Evolutionary conservation across 2,888 invertebrate genomes (phyloP), one percentile per base, ranked within the genome.

Genomic region (Yponomeuta plumbellus): DNA sequence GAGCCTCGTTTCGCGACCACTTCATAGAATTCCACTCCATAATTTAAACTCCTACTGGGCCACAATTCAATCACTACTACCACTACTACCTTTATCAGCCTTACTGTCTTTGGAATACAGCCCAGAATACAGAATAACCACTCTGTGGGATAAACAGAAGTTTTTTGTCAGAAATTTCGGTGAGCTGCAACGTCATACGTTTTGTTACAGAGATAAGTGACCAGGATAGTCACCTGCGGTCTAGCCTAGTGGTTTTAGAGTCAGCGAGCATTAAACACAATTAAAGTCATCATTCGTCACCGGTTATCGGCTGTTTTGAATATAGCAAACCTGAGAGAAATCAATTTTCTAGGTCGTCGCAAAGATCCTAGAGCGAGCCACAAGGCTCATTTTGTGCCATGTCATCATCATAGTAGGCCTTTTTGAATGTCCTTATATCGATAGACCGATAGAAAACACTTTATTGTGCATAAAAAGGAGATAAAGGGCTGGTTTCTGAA

Each of bases 201-300:
- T 34, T 34, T 34, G 5, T 8, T 34, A 34, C 8, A 34, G 34
- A 34, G 34, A 34, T 10, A 34, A 10, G 17, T 52, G 44, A 17
- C 44, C 17, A 52, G 44, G 17, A 52, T 1, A 17, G 44, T 52
- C 44, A 5, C 17, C 5, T 52, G 17, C 5, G 44, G 44, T 52
- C 44, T 4, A 1, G 4, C 44, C 13, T 17, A 52, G 44, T 52
- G 44, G 44, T 52, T 52, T 52, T 4, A 13, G 44, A 68, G 61
- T 69, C 67, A 71, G 68, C 68, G 69, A 69, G 74, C 74, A 78
- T 83, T 83, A 80, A 77, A 72, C 71, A 74, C 77, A 72, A 79
- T 83, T 76, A 81, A 75, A 73, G 81, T 77, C 77, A 67, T 72
- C 78, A 72, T 81, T 79, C 78, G 76, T 81, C 78, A 80, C 71